Conservation (phyloP, 1,140 invertebrate genomes). For the Pantala flavescens region DNA sequence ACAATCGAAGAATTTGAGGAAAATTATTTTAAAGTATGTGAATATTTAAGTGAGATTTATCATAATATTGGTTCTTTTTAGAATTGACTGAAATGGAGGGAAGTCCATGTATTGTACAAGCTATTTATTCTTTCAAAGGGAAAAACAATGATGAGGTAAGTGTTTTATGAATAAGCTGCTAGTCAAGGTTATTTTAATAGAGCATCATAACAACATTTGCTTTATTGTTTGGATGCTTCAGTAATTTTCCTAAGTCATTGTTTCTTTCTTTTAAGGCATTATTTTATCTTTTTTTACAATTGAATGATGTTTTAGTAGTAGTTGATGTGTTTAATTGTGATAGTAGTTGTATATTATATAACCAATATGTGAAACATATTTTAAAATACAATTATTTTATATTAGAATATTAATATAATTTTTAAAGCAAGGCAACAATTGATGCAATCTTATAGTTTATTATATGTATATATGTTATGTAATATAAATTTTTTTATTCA, state of each 20-base stretch:
- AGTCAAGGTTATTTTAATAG: not conserved
- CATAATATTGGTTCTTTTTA: not conserved
- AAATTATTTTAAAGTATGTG: no score
- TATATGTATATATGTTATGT: no score
- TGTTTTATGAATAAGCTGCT: slow-evolving; percentile 16
- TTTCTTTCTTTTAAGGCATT: not conserved
- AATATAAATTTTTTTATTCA: no score
- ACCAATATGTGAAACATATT: no score
- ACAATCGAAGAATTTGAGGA: no score
- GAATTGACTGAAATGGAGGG: not conserved
- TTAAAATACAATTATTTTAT: no score
- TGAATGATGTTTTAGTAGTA: not conserved
- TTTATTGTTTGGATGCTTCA: not conserved
- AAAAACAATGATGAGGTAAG: slow-evolving; percentile 92
- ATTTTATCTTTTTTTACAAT: not conserved
- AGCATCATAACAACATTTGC: not conserved
- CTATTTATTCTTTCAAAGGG: slow-evolving; percentile 86
- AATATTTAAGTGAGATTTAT: not conserved
- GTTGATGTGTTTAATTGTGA: not conserved
- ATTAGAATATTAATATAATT: no score
- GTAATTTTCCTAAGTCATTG: not conserved
- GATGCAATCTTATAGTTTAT: no score
- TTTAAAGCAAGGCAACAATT: no score
- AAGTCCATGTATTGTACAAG: slow-evolving; percentile 54
- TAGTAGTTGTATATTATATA: no score